Base-by-base conservation (phyloP, 2,113 vertebrate species). In the Pionites leucogaster region DNA sequence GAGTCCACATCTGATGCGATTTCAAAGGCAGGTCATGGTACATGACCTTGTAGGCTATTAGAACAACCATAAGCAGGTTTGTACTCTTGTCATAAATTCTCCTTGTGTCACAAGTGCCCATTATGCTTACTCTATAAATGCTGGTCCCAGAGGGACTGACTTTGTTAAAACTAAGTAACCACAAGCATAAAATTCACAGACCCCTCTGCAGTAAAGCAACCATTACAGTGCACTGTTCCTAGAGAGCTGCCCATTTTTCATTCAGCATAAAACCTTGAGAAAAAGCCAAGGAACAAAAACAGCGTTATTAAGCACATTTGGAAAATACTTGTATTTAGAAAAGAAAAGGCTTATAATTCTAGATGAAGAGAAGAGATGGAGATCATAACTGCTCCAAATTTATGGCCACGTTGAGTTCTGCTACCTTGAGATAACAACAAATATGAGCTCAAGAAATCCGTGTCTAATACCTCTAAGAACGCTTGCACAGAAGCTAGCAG, bases 161-260 rank as follows among this genome's bases (percentile, higher is more conserved):
- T 95, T 90, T 44, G 33, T 95, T 94, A 82, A 83, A 94, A 77
- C 29, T 77, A 62, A 90, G 70, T 82, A 94, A 95, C 92, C 80
- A 60, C 81, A 94, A 59, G 53, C 93, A 96, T 74, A 89, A 88
- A 96, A 95, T 60, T 88, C 86, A 81, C 65, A 88, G 94, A 94
- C 92, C 90, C 91, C 90, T 79, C 80, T 42, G 72, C 91, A 94
- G 90, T 93, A 94, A 94, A 96, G 81, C 83, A 94, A 39, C 78
- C 69, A 86, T 93, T 93, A 86, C 6, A 6, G 60, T 16, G 22
- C 46, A 49, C 78, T 87, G 39, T 80, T 97, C 85, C 42, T 86
- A 79, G 78, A 70, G 57, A 86, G 87, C 62, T 82, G 53, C 59
- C 55, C 71, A 82, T 94, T 89, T 91, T 85, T 90, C 82, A 93